Evolutionary conservation across 2,888 invertebrate genomes (phyloP), one percentile per base, ranked within the genome.

Genomic region (Eubasilissa splendida): DNA sequence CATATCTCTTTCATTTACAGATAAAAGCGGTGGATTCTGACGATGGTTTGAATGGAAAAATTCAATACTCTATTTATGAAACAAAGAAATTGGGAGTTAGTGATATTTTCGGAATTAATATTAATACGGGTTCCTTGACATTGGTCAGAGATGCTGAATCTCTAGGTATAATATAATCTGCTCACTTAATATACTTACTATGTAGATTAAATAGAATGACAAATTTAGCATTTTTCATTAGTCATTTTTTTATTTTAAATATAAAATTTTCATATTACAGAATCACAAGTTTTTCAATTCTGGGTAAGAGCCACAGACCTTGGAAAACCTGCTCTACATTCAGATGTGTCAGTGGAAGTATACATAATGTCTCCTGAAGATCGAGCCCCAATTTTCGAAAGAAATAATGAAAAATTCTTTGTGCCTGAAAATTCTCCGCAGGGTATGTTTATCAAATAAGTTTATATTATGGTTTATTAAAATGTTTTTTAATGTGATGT

Each of bases 251-350:
- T 22, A 22, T 22, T 22, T 22, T 1, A 22, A 22, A 22, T 22
- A 22, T 22, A 22, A 22, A 22, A 10, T 65, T 65, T 65, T 5
- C 7, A 52, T 50, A 52, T 80, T 59, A 58, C 86, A 94, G 95
- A 93, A 87, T 94, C 94, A 81, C 93, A 95, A 87, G 91, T 94
- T 77, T 94, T 96, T 87, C 96, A 96, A 89, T 95, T 98, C 87
- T 97, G 97, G 89, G 94, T 98, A 76, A 93, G 96, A 82, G 98
- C 97, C 14, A 93, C 93, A 76, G 98, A 98, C 90, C 92, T 92
- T 85, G 97, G 97, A 0, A 90, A 91, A n/a, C 93, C 92, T 80
- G 93, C 95, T 65, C 93, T 95, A 84, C 94, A 96, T 87, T 92
- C 93, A 59, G 96, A 96, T 87, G 95, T 96, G 77, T 95, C 97